phyloP scores from a whole-genome alignment of 2,888 invertebrate species.

The Trachelus stipa region DNA sequence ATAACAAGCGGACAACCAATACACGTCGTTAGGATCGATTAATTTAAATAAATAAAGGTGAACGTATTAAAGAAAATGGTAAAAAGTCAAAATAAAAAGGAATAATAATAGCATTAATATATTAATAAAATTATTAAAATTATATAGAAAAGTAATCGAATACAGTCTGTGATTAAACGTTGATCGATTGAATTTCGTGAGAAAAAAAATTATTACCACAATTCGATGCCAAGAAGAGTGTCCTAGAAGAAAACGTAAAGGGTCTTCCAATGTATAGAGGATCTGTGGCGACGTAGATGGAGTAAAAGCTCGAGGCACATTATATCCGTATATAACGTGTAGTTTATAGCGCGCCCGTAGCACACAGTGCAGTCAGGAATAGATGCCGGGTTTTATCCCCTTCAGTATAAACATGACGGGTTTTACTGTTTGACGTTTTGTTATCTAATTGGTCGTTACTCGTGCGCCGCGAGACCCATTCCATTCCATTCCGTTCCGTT shows the following conservation, averaged over 20 bases:
- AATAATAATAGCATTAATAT: not conserved
- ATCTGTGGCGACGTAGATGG: conserved; percentile 21
- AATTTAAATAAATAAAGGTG: not conserved
- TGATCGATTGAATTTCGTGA: not conserved
- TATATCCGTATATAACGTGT: conserved; percentile 45
- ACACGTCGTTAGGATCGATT: too few relatives aligned
- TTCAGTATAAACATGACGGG: conserved; percentile 56
- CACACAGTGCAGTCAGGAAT: conserved; percentile 30
- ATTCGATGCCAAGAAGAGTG: not conserved
- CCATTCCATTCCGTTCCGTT: conserved; percentile 28
- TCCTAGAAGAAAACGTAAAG: not conserved
- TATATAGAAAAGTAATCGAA: not conserved
- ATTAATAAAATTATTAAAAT: not conserved
- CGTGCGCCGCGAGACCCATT: conserved; percentile 33
- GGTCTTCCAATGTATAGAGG: conserved; percentile 1
- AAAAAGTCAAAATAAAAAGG: not conserved
- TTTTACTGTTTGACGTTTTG: conserved; percentile 62
- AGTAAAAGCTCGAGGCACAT: conserved; percentile 37
- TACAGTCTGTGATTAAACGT: not conserved
- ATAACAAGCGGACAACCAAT: not conserved
- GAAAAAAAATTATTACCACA: not conserved
- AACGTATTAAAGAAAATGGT: not conserved
- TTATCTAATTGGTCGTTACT: conserved; percentile 60
- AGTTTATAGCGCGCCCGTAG: conserved; percentile 38
- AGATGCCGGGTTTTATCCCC: conserved; percentile 51